Conservation (phyloP, 2,888 invertebrate genomes). For the Timema podura region DNA sequence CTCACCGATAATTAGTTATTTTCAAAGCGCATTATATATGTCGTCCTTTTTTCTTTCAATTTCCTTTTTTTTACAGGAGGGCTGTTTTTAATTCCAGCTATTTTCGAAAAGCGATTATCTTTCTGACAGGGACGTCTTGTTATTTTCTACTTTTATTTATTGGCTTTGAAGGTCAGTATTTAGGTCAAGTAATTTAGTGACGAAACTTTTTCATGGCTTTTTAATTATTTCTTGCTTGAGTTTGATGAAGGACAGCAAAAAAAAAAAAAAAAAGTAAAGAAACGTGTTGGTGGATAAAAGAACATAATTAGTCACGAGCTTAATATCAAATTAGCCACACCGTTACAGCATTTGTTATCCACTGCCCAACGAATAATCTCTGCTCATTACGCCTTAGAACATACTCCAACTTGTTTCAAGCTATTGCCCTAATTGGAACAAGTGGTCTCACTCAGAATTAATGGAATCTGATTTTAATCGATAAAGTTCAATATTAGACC, state of each 20-base stretch:
- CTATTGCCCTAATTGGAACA: too few relatives aligned
- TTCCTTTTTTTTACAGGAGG: neutral
- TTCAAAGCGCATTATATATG: constrained; percentile 2
- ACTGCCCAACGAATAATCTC: too few relatives aligned
- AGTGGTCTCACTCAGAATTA: too few relatives aligned
- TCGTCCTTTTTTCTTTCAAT: neutral
- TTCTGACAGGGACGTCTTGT: constrained; percentile 11
- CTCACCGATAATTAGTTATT: constrained; percentile 15
- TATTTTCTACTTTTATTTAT: constrained; percentile 19
- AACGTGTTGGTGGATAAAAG: constrained; percentile 1
- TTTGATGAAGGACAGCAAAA: too few relatives aligned
- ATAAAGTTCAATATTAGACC: too few relatives aligned
- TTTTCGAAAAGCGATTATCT: constrained; percentile 16
- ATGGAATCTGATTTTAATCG: too few relatives aligned
- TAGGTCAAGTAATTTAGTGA: constrained; percentile 23
- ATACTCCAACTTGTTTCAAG: too few relatives aligned
- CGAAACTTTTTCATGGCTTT: neutral
- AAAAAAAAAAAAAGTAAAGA: too few relatives aligned
- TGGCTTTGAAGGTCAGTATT: constrained; percentile 16
- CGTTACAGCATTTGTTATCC: too few relatives aligned
- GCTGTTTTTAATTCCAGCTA: neutral
- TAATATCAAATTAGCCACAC: too few relatives aligned
- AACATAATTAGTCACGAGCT: neutral
- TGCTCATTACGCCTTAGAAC: too few relatives aligned
- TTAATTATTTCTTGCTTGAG: constrained; percentile 10